A percentile compares a stretch with the other conserved stretches of the same genome.
phyloP scores from a whole-genome alignment of 2,113 vertebrate species.

The Channa maculata region DNA sequence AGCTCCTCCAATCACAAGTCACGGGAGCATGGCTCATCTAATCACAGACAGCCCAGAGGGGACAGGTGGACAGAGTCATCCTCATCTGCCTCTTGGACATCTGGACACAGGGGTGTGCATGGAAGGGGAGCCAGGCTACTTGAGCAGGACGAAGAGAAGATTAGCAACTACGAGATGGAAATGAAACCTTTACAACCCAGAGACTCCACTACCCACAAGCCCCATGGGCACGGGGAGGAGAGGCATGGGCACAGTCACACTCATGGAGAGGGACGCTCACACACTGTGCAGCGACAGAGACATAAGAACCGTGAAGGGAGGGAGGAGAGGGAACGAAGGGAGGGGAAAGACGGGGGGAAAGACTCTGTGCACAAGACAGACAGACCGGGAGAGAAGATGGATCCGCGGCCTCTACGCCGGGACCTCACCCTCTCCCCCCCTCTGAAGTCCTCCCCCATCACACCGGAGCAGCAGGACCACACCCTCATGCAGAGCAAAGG shows the following conservation, averaged over 20 bases:
- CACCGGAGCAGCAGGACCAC: slow-evolving; percentile 88
- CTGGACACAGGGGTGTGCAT: slow-evolving; percentile 84
- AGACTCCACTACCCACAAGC: slow-evolving; percentile 82
- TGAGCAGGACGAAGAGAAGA: slow-evolving; percentile 95
- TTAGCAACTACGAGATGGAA: slow-evolving; percentile 97
- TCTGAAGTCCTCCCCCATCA: slow-evolving; percentile 93
- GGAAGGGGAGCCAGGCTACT: slow-evolving; percentile 84
- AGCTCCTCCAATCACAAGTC: slow-evolving; percentile 89
- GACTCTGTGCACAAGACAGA: slow-evolving; percentile 84
- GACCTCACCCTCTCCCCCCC: slow-evolving; percentile 95
- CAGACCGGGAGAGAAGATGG: slow-evolving; percentile 87
- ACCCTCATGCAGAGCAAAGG: slow-evolving; percentile 88
- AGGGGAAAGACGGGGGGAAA: slow-evolving; percentile 61
- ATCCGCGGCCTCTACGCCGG: slow-evolving; percentile 90
- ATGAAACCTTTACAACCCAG: slow-evolving; percentile 93
- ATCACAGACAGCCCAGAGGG: slow-evolving; percentile 78
- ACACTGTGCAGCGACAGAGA: slow-evolving; percentile 88
- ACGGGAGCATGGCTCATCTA: slow-evolving; percentile 74
- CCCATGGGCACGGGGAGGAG: slow-evolving; percentile 81
- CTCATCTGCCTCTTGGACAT: slow-evolving; percentile 89
- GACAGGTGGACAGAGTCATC: slow-evolving; percentile 92
- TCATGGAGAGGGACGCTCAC: slow-evolving; percentile 77
- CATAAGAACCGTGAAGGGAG: slow-evolving; percentile 86
- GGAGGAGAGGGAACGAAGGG: slow-evolving; percentile 62
- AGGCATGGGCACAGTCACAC: slow-evolving; percentile 76